Base-by-base conservation (phyloP, 2,113 vertebrate genomes). In the Tursiops truncatus region DNA sequence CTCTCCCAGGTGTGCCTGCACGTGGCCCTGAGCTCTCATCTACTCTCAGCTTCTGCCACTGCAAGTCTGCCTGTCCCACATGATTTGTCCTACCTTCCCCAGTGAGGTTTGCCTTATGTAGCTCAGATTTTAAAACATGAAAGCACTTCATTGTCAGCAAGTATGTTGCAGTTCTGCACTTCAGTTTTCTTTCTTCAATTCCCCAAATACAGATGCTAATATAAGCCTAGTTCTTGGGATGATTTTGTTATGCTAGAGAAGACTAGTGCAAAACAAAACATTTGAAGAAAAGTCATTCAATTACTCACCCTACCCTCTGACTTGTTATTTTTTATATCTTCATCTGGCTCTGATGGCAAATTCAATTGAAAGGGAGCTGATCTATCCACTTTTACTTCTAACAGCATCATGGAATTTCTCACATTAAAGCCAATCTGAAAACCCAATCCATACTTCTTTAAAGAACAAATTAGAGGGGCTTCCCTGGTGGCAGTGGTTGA, bases 321-420 rank as follows among this genome's bases (percentile, higher is more conserved):
- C 85, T 95, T 91, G n/a, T 89, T 95, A 67, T 44, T 74, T 58
- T 81, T 91, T 94, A 86, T 94, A 12, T 95, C 20, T 98, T 97
- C 70, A 76, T 97, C 94, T 68, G 87, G 21, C 79, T 97, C 44
- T 89, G 44, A 53, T 81, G 80, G 91, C 79, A 96, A 97, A 91
- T 96, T 95, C 93, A 88, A 17, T 82, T 58, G 26, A 89, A 90
- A 97, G 96, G 94, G 90, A 94, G n/a, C 71, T 62, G 70, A 88
- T 79, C 53, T 96, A 76, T 82, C 85, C 0, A 0, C 25, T 92
- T 89, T 92, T 92, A 28, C 15, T 93, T 91, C 60, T 73, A 3
- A 65, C n/a, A 97, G 56, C 77, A 56, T 41, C 8, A n/a, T 3
- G 26, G 91, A 96, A 58, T 88, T 82, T 79, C 73, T 84, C 41